Evolutionary conservation across 2,113 vertebrate genomes (phyloP).

Genomic region (Osmerus mordax): DNA sequence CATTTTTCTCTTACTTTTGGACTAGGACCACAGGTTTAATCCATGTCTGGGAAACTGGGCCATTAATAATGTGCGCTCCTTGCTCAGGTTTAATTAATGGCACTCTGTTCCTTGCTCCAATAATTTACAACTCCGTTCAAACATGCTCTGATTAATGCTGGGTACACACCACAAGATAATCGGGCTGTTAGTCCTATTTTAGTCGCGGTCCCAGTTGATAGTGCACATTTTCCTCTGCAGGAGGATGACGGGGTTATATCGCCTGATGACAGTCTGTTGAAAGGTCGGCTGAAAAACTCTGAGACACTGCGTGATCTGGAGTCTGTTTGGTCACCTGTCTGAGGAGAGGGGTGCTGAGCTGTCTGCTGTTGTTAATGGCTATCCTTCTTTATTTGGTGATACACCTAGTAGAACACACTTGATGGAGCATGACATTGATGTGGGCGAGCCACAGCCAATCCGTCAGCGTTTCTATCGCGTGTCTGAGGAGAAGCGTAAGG

Average conservation of each 20-base stretch:
- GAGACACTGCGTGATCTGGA: conserved; percentile 6
- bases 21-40: too few relatives aligned
- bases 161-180: too few relatives aligned
- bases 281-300: conserved; percentile 14
- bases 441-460: not conserved
- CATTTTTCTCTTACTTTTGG: too few relatives aligned
- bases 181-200: too few relatives aligned
- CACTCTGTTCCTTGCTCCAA: too few relatives aligned
- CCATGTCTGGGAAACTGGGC: too few relatives aligned
- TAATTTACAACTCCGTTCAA: too few relatives aligned
- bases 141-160: too few relatives aligned
- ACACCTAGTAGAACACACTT: not conserved
- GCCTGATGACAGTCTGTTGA: not conserved
- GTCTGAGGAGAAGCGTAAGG: not conserved
- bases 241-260: not conserved
- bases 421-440: conserved; percentile 22
- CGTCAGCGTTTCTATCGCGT: conserved; percentile 10
- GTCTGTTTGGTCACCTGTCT: conserved; percentile 3
- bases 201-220: not conserved
- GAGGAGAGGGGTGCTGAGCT: not conserved
- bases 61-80: too few relatives aligned
- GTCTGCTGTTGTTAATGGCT: not conserved
- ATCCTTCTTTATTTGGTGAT: conserved; percentile 6
- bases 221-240: not conserved
- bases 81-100: too few relatives aligned